These are phyloP conservation scores for Xerus rutilus DNA, from an alignment of 2,797 vertebrate species.

Conservation along the genomic window DNA sequence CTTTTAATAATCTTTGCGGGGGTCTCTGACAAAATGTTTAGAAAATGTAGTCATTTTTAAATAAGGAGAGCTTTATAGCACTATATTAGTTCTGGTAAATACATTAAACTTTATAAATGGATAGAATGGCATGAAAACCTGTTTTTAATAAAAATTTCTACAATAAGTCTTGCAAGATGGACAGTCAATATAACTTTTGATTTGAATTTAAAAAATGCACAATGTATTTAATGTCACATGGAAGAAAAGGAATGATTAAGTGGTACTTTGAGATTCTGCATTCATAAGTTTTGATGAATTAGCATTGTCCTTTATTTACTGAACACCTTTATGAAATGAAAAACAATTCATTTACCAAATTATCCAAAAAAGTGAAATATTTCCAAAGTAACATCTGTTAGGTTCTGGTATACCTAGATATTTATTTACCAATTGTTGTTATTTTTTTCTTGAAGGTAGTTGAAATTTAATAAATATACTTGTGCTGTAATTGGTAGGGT, in stretches of 20 bases:
- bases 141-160: conserved; percentile 59
- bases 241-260: conserved; percentile 52
- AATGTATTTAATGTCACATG: conserved; percentile 60
- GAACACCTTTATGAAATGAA: conserved; percentile 65
- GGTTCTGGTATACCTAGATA: conserved; percentile 9
- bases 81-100: neutral
- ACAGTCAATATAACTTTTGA: neutral
- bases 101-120: conserved; percentile 47
- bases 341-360: conserved; percentile 57
- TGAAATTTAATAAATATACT: conserved; percentile 74
- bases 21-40: conserved; percentile 47
- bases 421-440: conserved; percentile 52
- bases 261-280: conserved; percentile 70
- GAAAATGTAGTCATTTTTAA: conserved; percentile 49
- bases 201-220: conserved; percentile 62
- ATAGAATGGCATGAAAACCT: neutral
- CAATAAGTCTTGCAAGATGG: neutral
- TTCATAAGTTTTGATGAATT: conserved; percentile 73
- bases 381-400: conserved; percentile 56
- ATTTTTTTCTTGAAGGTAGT: conserved; percentile 62
- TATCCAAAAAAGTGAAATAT: conserved; percentile 58
- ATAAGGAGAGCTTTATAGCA: neutral
- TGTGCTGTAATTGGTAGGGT: conserved; percentile 56
- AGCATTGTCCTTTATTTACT: conserved; percentile 76
- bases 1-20: conserved; percentile 40